Percentiles rank a stretch among this genome's conserved stretches.
These are phyloP conservation scores for Maniola hyperantus DNA, from an alignment of 2,888 invertebrate species.

Conservation along the genomic window DNA sequence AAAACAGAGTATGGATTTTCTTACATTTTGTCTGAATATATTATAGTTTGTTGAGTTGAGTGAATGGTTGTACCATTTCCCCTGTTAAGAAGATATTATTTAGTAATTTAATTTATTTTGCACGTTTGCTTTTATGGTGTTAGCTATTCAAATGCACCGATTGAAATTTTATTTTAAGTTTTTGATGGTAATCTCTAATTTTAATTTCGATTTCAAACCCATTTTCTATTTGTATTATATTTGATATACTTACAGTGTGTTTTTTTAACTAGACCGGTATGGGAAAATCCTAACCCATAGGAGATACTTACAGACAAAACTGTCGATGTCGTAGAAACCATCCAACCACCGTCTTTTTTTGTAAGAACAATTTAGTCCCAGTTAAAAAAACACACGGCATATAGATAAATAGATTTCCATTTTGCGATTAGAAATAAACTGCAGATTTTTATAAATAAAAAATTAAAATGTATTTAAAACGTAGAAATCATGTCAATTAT, in stretches of 20 bases:
- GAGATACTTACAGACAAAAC: too few relatives aligned
- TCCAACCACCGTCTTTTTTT: too few relatives aligned
- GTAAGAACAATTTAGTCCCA: too few relatives aligned
- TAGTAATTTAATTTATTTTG: slow-evolving; percentile 19
- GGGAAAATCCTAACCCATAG: too few relatives aligned
- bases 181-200: background rate
- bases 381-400: too few relatives aligned
- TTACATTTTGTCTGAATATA: background rate
- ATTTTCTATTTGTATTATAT: slow-evolving; percentile 1
- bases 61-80: background rate
- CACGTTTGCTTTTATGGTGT: slow-evolving; percentile 29
- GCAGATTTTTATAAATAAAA: background rate
- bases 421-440: background rate
- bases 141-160: slow-evolving; percentile 20
- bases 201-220: too few relatives aligned
- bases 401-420: background rate
- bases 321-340: too few relatives aligned
- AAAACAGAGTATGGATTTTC: background rate
- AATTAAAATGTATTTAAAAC: background rate
- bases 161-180: slow-evolving; percentile 11
- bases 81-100: background rate
- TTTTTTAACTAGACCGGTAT: too few relatives aligned
- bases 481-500: background rate
- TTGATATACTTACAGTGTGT: background rate
- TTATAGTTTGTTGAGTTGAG: background rate